phyloP scores from a whole-genome alignment of 2,113 vertebrate genomes.

The Kryptolebias marmoratus region DNA sequence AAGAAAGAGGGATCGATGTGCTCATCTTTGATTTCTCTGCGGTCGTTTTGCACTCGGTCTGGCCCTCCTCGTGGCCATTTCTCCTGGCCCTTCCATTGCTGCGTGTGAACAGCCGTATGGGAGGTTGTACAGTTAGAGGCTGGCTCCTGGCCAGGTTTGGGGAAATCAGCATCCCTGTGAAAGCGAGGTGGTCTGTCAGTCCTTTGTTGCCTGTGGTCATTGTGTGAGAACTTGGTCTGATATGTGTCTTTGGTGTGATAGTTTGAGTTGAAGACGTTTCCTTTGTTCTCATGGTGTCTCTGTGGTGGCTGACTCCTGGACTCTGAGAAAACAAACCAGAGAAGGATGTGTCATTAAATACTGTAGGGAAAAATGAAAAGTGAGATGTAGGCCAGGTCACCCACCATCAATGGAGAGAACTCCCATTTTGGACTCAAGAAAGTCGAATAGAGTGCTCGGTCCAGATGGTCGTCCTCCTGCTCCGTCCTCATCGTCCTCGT shows the following conservation, averaged over 20 bases:
- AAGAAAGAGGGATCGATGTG: conserved; percentile 41
- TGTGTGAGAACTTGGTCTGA: conserved; percentile 83
- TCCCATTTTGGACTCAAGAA: conserved; percentile 96
- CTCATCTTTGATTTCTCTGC: conserved; percentile 61
- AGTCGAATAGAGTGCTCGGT: conserved; percentile 96
- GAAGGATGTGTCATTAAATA: not conserved
- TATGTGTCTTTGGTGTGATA: conserved; percentile 82
- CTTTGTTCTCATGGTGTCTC: conserved; percentile 81
- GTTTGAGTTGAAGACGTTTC: conserved; percentile 80
- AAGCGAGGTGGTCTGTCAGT: conserved; percentile 95
- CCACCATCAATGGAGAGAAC: conserved; percentile 91
- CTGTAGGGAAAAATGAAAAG: conserved; percentile 2
- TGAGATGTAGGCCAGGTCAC: conserved; percentile 11
- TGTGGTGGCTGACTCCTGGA: conserved; percentile 84
- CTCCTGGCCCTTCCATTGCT: conserved; percentile 82
- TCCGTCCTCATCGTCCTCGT: conserved; percentile 90
- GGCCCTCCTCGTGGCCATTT: conserved; percentile 56
- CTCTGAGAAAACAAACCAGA: conserved; percentile 79
- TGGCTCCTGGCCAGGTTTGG: conserved; percentile 83
- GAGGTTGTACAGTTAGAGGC: conserved; percentile 68
- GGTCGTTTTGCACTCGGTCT: conserved; percentile 81
- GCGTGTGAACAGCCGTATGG: conserved; percentile 65
- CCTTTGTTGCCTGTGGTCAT: conserved; percentile 85
- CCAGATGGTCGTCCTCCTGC: conserved; percentile 90
- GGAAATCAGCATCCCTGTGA: conserved; percentile 88